Evolutionary conservation across 2,888 invertebrate species (phyloP), one percentile per base, ranked within the genome.

Genomic region (Eupithecia subfuscata): DNA sequence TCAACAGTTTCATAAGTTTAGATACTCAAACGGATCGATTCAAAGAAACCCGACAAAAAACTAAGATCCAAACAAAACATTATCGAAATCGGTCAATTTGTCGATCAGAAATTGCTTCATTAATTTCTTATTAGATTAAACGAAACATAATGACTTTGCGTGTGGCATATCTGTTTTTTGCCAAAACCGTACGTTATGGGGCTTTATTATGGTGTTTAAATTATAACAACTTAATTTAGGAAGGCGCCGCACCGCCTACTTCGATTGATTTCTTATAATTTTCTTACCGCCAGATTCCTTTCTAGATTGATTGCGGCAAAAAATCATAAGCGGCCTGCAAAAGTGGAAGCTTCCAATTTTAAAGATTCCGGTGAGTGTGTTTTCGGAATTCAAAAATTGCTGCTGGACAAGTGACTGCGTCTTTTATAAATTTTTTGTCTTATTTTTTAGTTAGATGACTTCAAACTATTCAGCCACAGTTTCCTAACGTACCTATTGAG

Each of bases 191-290:
- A 87, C 89, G 87, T 90, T 90, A 90, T 87, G 87, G 88, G 81
- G 74, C 83, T 89, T 91, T 88, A 92, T 91, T 91, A 90, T 91
- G 88, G 89, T 90, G 89, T 90, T 89, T 91, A 88, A 87, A 86
- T 80, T 87, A 87, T 93, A 93, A 94, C 92, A 92, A 92, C 94
- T 93, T 92, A 94, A 95, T 95, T 93, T 91, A 88, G 88, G 88
- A 85, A 91, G 93, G 93, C 92, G 90, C 92, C 90, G 89, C 81
- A 85, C 92, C 93, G 92, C 92, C 93, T 89, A 87, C 90, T 82
- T 90, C 90, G 88, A 92, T 93, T 93, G 91, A 92, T 92, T 94
- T 91, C 88, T 87, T 92, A 89, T 93, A 93, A 94, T 93, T 91
- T 92, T 90, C 89, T 87, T 86, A 83, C 90, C 91, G 89, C 88